Conservation (phyloP, 2,888 invertebrate species). For the Serripes groenlandicus region DNA sequence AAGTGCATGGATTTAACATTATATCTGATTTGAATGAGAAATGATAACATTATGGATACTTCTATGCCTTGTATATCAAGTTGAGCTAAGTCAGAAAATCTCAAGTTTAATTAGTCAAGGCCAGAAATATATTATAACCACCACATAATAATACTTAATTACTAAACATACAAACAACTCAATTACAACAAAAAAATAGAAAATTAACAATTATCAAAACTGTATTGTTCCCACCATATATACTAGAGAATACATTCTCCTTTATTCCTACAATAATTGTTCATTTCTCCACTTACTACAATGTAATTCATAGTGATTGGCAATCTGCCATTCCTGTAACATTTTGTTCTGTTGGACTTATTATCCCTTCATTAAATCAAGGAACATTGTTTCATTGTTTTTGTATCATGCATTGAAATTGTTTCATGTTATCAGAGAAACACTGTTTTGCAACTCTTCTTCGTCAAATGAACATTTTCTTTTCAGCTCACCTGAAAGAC, state of each 20-base stretch:
- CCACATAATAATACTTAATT: no score
- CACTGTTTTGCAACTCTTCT: slow-evolving; percentile 12
- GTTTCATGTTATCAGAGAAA: not conserved
- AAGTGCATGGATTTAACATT: not conserved
- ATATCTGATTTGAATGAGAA: not conserved
- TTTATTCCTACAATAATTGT: not conserved
- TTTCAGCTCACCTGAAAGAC: slow-evolving; percentile 33
- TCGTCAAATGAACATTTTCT: slow-evolving; percentile 33
- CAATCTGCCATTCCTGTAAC: not conserved
- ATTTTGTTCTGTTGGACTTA: not conserved
- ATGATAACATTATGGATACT: not conserved
- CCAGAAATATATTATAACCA: not conserved
- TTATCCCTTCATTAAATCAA: not conserved
- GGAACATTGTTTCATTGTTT: not conserved
- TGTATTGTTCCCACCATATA: not conserved
- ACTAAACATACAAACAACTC: not conserved
- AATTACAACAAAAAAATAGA: not conserved
- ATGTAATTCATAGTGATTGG: not conserved
- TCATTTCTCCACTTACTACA: not conserved
- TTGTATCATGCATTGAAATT: not conserved
- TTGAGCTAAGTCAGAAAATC: not conserved
- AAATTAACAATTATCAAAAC: not conserved
- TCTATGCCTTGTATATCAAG: not conserved
- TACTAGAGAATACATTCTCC: not conserved
- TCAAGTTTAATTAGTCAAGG: not conserved